Conservation (phyloP, 2,797 vertebrate species). For the Pempheris klunzingeri region DNA sequence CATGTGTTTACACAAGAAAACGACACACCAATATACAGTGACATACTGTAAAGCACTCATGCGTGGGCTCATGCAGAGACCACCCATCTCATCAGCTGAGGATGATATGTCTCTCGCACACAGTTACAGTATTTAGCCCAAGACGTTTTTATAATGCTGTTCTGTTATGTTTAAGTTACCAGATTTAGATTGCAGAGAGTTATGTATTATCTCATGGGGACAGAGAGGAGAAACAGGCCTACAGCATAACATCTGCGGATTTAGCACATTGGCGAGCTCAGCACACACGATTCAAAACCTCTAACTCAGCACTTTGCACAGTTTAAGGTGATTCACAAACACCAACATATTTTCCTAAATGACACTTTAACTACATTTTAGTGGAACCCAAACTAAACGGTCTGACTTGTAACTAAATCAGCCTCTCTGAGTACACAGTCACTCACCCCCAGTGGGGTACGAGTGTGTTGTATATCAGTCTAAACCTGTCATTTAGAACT, state of each 20-base stretch:
- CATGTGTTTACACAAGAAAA: conserved; percentile 42
- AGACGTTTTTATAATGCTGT: conserved; percentile 37
- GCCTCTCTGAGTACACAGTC: conserved; percentile 2
- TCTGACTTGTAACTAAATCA: conserved; percentile 50
- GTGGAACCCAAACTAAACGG: conserved; percentile 5
- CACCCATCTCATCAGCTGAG: conserved; percentile 48
- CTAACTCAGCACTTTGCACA: conserved; percentile 35
- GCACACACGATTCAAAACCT: conserved; percentile 13
- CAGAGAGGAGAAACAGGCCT: conserved; percentile 25
- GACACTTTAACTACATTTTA: conserved; percentile 54
- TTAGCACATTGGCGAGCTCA: conserved; percentile 21
- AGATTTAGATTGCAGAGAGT: conserved; percentile 53
- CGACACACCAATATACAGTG: conserved; percentile 35
- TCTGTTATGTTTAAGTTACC: conserved; percentile 52
- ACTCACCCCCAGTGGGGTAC: conserved; percentile 3
- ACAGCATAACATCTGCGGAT: conserved; percentile 21
- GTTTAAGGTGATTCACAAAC: conserved; percentile 33
- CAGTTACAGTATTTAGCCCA: conserved; percentile 14
- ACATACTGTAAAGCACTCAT: conserved; percentile 20
- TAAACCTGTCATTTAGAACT: conserved; percentile 37
- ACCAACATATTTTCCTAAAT: conserved; percentile 39
- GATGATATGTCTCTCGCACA: conserved; percentile 23
- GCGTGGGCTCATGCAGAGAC: conserved; percentile 37
- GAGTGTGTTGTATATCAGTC: conserved; percentile 21
- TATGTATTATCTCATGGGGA: conserved; percentile 40